Conservation (phyloP, 2,888 invertebrate genomes). For the Epiblema foenella region DNA sequence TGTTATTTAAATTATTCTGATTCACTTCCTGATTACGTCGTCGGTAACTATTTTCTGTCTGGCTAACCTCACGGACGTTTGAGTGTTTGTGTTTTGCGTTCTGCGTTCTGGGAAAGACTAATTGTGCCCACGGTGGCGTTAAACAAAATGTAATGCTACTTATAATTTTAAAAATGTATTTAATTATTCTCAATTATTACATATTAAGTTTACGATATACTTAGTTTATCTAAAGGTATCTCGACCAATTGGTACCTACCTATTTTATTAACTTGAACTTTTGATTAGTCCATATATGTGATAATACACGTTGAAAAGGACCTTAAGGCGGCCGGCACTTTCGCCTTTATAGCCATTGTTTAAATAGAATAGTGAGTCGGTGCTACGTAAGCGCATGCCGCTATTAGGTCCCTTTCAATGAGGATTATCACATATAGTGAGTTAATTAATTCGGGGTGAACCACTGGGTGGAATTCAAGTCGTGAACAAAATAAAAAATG, state of each 20-base stretch:
- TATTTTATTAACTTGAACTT: too few species aligned
- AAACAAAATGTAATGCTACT: constrained; percentile 17
- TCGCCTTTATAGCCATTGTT: too few species aligned
- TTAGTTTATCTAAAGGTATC: constrained; percentile 17
- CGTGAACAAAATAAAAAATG: too few species aligned
- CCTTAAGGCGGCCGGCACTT: too few species aligned
- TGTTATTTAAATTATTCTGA: background rate
- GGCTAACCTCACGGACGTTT: background rate
- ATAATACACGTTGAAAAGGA: too few species aligned
- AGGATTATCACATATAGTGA: too few species aligned
- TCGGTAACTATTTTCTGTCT: background rate
- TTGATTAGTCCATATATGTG: too few species aligned
- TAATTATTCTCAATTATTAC: constrained; percentile 39
- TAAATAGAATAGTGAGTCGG: too few species aligned
- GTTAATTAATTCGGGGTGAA: background rate
- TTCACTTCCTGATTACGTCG: background rate
- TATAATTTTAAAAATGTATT: constrained; percentile 29
- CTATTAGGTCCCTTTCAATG: too few species aligned
- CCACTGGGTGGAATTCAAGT: too few species aligned
- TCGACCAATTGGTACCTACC: background rate
- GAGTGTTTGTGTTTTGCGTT: background rate
- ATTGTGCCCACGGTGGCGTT: constrained; percentile 6
- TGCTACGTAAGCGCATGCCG: too few species aligned
- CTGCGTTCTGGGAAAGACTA: constrained; percentile 17
- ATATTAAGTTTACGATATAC: constrained; percentile 11